Conservation (phyloP, 2,888 invertebrate genomes). For the Agonopterix alstromeriana region DNA sequence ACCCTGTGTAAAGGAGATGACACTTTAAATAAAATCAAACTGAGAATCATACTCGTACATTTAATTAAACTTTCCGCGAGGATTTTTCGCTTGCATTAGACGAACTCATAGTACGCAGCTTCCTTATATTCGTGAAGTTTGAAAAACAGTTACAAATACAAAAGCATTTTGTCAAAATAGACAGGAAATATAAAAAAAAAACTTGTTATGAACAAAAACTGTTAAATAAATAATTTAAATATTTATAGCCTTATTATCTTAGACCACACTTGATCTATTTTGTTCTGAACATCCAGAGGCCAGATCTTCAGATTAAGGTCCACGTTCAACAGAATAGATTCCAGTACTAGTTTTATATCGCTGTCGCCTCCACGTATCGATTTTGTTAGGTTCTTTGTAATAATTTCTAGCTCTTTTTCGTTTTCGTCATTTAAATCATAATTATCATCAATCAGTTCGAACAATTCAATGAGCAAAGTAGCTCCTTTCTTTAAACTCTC, state of each 20-base stretch:
- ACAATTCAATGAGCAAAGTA: conserved; percentile 21
- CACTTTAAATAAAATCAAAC: too few species aligned
- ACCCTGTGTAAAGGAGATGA: too few species aligned
- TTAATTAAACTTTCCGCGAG: too few species aligned
- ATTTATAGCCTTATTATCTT: conserved; percentile 20
- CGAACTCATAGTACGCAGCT: too few species aligned
- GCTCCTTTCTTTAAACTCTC: conserved; percentile 20
- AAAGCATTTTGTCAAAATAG: too few species aligned
- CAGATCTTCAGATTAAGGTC: conserved; percentile 31
- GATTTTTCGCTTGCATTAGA: too few species aligned
- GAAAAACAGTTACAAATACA: too few species aligned
- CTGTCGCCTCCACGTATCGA: conserved; percentile 4
- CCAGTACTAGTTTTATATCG: conserved; percentile 15
- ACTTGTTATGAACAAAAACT: too few species aligned
- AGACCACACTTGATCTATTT: conserved; percentile 29
- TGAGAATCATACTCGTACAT: too few species aligned
- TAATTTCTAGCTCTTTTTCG: conserved; percentile 20
- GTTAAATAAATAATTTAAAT: too few species aligned
- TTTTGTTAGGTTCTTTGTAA: conserved; percentile 20
- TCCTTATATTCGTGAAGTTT: too few species aligned
- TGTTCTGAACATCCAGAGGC: conserved; percentile 27
- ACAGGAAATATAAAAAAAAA: too few species aligned
- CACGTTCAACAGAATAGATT: conserved; percentile 31
- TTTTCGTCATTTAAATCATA: conserved; percentile 31
- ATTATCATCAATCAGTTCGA: conserved; percentile 26